These are phyloP conservation scores for Scalopus aquaticus DNA, from an alignment of 2,113 vertebrate species.

Conservation along the genomic window DNA sequence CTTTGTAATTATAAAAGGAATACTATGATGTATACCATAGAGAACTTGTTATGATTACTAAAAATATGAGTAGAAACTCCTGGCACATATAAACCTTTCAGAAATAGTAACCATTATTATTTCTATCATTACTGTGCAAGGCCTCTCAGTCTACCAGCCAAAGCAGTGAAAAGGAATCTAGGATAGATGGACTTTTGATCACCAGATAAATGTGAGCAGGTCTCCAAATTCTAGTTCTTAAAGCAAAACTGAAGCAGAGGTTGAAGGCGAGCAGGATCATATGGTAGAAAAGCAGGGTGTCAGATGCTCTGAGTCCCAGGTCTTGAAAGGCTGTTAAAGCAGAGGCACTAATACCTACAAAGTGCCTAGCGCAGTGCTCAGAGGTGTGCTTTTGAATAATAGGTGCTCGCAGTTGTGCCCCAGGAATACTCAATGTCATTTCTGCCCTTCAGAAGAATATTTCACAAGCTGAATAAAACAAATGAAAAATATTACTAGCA, in stretches of 20 bases:
- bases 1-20: not conserved
- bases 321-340: not conserved
- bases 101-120: not conserved
- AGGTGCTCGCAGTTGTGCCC: not conserved
- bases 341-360: not conserved
- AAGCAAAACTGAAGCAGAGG: not conserved
- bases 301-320: not conserved
- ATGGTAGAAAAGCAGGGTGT: not conserved
- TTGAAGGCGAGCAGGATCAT: not conserved
- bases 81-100: not conserved
- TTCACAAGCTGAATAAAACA: not conserved
- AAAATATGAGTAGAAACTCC: constrained; percentile 23
- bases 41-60: not conserved
- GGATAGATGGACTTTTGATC: not conserved
- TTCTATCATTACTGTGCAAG: not conserved
- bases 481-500: not conserved
- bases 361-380: not conserved
- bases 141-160: not conserved
- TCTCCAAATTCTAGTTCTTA: not conserved
- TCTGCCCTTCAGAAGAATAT: not conserved
- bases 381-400: not conserved
- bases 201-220: not conserved
- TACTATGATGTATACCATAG: not conserved
- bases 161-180: not conserved
- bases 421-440: not conserved